phyloP scores from a whole-genome alignment of 2,113 vertebrate genomes.

The Nothocercus nigrocapillus region DNA sequence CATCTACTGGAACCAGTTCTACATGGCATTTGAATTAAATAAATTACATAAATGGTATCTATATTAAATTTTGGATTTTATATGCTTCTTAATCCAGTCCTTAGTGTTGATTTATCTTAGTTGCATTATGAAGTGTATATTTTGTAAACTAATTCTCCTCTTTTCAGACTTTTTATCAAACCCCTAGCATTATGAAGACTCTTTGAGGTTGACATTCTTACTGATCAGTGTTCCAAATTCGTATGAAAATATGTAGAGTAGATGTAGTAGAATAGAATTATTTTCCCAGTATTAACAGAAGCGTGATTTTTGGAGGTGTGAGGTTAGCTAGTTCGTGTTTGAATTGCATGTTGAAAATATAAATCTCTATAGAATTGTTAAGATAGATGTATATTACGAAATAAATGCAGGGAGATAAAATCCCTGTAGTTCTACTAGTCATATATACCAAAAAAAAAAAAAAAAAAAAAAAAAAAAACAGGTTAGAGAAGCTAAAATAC shows the following conservation, averaged over 20 bases:
- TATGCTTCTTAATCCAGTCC: neutral
- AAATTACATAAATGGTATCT: neutral
- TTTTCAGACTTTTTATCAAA: neutral
- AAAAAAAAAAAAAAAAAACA: neutral
- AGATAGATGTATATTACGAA: neutral
- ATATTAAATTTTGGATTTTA: neutral
- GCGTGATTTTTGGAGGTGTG: neutral
- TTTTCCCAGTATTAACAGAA: neutral
- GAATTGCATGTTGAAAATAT: neutral
- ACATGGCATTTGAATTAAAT: neutral
- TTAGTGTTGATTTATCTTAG: neutral
- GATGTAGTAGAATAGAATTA: neutral
- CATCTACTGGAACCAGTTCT: constrained; percentile 48
- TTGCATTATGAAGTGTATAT: neutral
- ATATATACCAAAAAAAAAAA: neutral
- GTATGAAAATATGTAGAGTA: neutral
- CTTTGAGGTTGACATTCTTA: neutral
- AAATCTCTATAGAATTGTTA: neutral
- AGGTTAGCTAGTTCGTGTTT: neutral
- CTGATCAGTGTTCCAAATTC: neutral
- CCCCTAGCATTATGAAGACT: neutral
- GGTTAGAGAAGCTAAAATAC: neutral
- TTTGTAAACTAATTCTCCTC: neutral
- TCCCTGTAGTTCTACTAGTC: neutral
- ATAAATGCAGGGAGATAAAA: neutral